These are phyloP conservation scores for Sitta europaea DNA, from an alignment of 2,113 vertebrate species.

Conservation along the genomic window DNA sequence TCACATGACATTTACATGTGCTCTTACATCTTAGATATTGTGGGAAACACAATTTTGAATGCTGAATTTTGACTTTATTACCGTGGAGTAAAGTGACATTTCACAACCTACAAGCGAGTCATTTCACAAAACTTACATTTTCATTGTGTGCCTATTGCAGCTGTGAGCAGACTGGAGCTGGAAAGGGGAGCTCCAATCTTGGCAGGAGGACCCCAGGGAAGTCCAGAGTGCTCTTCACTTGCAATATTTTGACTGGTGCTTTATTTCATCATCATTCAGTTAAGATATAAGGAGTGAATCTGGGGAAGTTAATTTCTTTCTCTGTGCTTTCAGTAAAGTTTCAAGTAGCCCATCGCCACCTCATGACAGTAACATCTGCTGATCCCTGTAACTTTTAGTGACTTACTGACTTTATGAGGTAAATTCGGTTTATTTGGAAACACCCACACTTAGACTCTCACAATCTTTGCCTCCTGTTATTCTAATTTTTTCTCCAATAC, in stretches of 20 bases:
- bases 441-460: not conserved
- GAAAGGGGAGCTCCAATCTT: not conserved
- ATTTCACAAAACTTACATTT: not conserved
- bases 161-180: not conserved
- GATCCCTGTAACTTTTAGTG: not conserved
- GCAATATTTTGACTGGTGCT: not conserved
- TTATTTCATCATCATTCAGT: not conserved
- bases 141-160: not conserved
- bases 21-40: not conserved
- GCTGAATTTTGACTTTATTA: not conserved
- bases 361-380: not conserved
- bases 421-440: not conserved
- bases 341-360: not conserved
- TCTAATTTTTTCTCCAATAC: not conserved
- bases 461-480: not conserved
- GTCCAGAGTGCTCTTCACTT: not conserved
- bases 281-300: not conserved
- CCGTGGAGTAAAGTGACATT: not conserved
- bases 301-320: not conserved
- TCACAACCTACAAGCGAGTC: not conserved
- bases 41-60: not conserved
- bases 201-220: not conserved
- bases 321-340: not conserved
- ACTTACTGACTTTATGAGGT: not conserved
- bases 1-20: not conserved